A percentile compares a stretch with the other conserved stretches of the same genome.
These are phyloP conservation scores for Acanthaster planci DNA, from an alignment of 35 echinoderm and acorn worm genomes.

Conservation along the genomic window DNA sequence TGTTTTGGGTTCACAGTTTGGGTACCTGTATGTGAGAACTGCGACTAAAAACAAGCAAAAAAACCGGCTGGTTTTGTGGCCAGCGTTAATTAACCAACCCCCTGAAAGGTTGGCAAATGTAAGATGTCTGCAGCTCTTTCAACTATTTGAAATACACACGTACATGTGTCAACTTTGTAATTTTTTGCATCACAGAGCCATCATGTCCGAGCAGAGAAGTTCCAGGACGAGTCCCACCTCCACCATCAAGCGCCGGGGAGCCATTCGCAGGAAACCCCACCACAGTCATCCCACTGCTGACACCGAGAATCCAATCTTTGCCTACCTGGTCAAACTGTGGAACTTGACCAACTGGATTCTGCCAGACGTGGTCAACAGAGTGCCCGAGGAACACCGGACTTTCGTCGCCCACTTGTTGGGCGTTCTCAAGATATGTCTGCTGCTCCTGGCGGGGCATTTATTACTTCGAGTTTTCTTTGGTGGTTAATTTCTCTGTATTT, in stretches of 20 bases:
- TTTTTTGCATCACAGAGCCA: too few species aligned
- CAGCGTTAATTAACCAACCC: too few species aligned
- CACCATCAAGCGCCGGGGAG: background rate
- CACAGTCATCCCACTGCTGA: background rate
- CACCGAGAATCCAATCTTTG: background rate
- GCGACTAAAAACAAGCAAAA: too few species aligned
- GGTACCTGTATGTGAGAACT: too few species aligned
- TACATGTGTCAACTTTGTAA: too few species aligned
- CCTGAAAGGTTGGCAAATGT: too few species aligned
- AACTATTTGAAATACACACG: too few species aligned
- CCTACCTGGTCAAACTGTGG: background rate
- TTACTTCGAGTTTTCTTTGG: constrained; percentile 9
- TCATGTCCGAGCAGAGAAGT: background rate
- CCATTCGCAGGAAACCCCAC: background rate
- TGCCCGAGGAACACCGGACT: constrained; percentile 15
- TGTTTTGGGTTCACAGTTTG: too few species aligned
- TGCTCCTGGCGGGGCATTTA: background rate
- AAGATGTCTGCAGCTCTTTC: too few species aligned
- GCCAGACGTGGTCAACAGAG: background rate
- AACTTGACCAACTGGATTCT: background rate
- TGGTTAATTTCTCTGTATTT: background rate
- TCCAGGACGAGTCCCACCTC: background rate
- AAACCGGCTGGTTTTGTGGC: too few species aligned
- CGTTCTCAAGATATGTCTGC: constrained; percentile 11
- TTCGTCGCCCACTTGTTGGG: constrained; percentile 2